Evolutionary conservation across 1,140 invertebrate species (phyloP), one percentile per base, ranked within the genome.

Genomic region (Chrysomallon squamiferum): DNA sequence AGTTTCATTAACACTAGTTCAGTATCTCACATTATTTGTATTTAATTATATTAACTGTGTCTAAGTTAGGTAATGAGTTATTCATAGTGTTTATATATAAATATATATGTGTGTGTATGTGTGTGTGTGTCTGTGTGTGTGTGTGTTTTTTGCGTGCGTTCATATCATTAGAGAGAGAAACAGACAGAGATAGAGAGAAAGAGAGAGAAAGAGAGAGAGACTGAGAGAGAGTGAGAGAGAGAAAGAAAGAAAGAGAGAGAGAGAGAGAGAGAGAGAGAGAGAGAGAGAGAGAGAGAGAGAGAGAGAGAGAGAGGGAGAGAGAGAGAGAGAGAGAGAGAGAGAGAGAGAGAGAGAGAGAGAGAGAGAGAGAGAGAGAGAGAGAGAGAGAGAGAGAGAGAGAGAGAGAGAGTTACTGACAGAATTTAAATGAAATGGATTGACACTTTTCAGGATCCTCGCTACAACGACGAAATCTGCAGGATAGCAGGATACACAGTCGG

Each of bases 401-500:
- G 15, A 56, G 11, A 56, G 15, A 56, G 15, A 27, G 15, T 5
- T 15, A 27, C 25, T 22, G n/a, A 56, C 15, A 27, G n/a, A 56
- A 27, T 22, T 15, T 22, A 25, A 56, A 15, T 4, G 25, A 56
- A 25, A 56, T 2, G 6, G 27, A 18, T 22, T 3, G 52, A 56
- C n/a, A 27, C n/a, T 18, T 75, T 66, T 22, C 68, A 82, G 75
- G 82, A 84, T 66, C 69, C 78, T 9, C 65, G 82, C 71, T 98
- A 97, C 85, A 96, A 95, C 86, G 91, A 92, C 72, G 91, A 94
- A 74, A 93, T 97, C 64, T 95, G 97, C 85, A 89, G 91, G 74
- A 89, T 91, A 66, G 97, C 95, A 0, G 95, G 95, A 3, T 97
- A 97, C 86, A 93, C 92, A 77, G 96, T 95, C 0, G 91, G 92